Evolutionary conservation across 1,140 invertebrate species (phyloP).

Genomic region (Fopius arisanus): DNA sequence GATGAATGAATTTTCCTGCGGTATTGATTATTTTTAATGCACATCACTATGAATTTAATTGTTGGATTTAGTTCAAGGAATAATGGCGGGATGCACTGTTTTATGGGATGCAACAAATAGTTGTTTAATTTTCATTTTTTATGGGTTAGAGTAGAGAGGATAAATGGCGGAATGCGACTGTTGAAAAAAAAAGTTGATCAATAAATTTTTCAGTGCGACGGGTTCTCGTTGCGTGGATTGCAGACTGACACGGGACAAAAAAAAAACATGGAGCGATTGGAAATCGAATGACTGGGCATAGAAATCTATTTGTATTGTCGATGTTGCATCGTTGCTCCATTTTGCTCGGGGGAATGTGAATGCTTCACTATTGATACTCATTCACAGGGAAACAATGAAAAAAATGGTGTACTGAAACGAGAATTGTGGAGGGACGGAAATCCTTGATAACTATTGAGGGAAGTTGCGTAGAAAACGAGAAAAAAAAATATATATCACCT

Average conservation of each 20-base stretch:
- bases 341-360: neutral
- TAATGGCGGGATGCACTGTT: no score
- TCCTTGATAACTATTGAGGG: neutral
- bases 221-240: neutral
- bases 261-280: slow-evolving; percentile 11
- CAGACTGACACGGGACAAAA: neutral
- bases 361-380: neutral
- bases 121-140: no score
- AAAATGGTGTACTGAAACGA: neutral
- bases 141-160: neutral
- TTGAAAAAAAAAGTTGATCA: slow-evolving; percentile 16
- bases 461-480: neutral
- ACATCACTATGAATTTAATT: no score
- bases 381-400: neutral
- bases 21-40: no score
- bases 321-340: neutral
- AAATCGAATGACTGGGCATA: slow-evolving; percentile 12
- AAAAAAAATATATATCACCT: neutral
- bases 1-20: no score
- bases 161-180: neutral
- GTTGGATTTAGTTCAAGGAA: no score
- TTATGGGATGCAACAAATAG: no score
- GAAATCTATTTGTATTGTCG: slow-evolving; percentile 13
- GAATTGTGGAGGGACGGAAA: neutral
- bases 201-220: slow-evolving; percentile 17